Percentiles rank a stretch among this genome's conserved stretches.
Evolutionary conservation across 2,888 invertebrate genomes (phyloP).

Genomic region (Ferrisia virgata): DNA sequence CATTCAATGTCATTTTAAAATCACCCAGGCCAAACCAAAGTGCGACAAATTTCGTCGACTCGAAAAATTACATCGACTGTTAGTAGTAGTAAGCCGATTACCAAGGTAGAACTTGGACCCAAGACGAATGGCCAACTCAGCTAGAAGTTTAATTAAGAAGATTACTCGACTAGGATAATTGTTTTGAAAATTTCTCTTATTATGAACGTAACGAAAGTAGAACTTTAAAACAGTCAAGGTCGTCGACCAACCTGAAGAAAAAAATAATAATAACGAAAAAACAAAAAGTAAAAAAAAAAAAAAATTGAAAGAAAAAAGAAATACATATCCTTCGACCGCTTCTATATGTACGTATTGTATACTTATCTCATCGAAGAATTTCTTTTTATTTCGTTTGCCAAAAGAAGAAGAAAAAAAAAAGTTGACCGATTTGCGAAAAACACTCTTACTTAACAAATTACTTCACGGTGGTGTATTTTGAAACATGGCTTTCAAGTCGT

Average conservation of each 20-base stretch:
- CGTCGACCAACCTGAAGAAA: no score
- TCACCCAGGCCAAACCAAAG: no score
- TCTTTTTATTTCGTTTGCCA: neutral
- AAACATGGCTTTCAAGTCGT: neutral
- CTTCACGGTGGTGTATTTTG: neutral
- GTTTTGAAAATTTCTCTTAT: neutral
- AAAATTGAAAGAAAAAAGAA: neutral
- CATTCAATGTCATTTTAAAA: no score
- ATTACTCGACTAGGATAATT: neutral
- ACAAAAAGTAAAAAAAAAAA: neutral
- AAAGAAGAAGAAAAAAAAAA: neutral
- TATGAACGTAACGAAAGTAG: neutral
- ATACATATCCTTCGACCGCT: neutral
- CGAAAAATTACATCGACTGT: no score
- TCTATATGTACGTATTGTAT: no score
- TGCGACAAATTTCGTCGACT: no score
- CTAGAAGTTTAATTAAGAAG: neutral
- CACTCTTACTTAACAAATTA: neutral
- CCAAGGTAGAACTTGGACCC: neutral
- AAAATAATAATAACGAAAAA: no score
- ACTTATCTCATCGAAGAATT: neutral
- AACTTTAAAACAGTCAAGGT: neutral
- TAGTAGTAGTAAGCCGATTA: neutral
- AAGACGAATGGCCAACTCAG: neutral
- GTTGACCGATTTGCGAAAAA: neutral